These are phyloP conservation scores for Caenorhabditis sp. DNA, from an alignment of 2,888 invertebrate genomes.

Conservation along the genomic window DNA sequence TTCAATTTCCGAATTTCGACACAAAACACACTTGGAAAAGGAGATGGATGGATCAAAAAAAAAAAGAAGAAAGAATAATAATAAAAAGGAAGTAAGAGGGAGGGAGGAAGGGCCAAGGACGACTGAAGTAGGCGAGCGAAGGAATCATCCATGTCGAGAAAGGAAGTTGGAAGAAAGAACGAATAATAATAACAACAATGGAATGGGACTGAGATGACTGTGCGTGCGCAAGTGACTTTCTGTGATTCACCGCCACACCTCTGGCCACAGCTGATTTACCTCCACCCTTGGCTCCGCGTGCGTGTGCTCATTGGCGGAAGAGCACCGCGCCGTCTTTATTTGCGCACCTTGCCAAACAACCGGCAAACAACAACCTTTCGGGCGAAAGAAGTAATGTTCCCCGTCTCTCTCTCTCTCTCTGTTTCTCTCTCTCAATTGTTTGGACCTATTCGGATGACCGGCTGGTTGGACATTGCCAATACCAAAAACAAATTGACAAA, in stretches of 20 bases:
- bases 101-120: not conserved
- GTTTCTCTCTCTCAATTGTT: conserved; percentile 4
- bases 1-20: conserved; percentile 2
- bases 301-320: not conserved
- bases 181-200: not conserved
- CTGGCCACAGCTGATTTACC: too few species aligned
- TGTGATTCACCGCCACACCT: too few species aligned
- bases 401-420: not conserved
- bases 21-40: not conserved
- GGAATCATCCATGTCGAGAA: conserved; percentile 6
- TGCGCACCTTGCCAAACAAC: conserved; percentile 41
- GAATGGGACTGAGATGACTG: not conserved
- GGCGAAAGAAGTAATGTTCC: conserved; percentile 3
- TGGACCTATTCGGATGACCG: conserved; percentile 20
- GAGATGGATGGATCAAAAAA: not conserved
- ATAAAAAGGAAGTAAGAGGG: conserved; percentile 1
- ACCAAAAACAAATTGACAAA: conserved; percentile 28
- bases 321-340: not conserved
- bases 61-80: conserved; percentile 2
- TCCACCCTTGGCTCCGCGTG: conserved; percentile 6
- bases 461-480: conserved; percentile 10
- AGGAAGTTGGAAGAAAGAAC: conserved; percentile 3
- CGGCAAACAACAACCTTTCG: conserved; percentile 14
- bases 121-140: not conserved
- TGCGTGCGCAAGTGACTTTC: too few species aligned